A percentile compares a stretch with the other conserved stretches of the same genome.
Evolutionary conservation across 2,113 vertebrate genomes (phyloP).

Genomic region (Acrocephalus arundinaceus): DNA sequence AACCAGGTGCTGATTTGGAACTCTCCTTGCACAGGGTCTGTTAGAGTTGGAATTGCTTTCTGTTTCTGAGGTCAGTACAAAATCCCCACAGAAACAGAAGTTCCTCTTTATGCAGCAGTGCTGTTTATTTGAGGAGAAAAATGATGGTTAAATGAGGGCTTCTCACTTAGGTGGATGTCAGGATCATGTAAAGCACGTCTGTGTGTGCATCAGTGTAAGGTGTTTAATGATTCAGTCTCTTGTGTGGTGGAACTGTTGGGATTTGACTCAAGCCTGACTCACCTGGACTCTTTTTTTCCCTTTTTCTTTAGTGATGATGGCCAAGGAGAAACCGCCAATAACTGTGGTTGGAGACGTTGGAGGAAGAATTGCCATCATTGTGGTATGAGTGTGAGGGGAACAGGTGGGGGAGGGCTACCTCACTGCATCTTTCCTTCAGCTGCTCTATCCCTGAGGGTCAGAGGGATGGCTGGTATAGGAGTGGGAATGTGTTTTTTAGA

Average conservation of each 20-base stretch:
- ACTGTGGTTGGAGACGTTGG: conserved; percentile 98
- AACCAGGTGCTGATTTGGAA: neutral
- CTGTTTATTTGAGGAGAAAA: neutral
- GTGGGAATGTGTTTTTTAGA: neutral
- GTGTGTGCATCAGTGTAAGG: neutral
- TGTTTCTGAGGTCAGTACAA: neutral
- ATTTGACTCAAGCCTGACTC: neutral
- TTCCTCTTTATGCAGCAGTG: neutral
- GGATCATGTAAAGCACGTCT: neutral
- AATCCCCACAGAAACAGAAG: neutral
- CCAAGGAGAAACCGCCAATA: conserved; percentile 98
- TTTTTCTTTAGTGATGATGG: conserved; percentile 92
- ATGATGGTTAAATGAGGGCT: neutral
- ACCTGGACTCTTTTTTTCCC: neutral
- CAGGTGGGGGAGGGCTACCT: neutral
- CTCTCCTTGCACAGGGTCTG: neutral
- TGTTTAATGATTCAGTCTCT: neutral
- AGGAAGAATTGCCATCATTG: conserved; percentile 96
- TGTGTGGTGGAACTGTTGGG: neutral
- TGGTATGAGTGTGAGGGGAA: conserved; percentile 78
- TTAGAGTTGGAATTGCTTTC: neutral
- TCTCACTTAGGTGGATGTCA: neutral
- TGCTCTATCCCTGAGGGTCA: neutral
- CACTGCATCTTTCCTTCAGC: neutral
- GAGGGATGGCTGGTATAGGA: neutral